phyloP scores from a whole-genome alignment of 2,113 vertebrate species.

The Oncorhynchus clarkii region DNA sequence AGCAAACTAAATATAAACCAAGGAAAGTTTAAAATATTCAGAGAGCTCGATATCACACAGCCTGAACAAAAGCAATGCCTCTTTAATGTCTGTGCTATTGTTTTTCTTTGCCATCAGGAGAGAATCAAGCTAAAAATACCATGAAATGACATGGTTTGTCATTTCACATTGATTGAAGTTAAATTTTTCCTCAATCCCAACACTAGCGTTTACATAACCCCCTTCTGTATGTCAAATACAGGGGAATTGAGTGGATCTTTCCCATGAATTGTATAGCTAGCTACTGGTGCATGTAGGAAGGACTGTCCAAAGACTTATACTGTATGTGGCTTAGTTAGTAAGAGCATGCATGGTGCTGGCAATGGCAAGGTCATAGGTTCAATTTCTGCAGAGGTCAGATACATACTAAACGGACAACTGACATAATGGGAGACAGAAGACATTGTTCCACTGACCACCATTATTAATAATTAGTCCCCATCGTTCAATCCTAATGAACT shows the following conservation, averaged over 20 bases:
- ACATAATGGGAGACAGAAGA: background rate
- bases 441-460: background rate
- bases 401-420: background rate
- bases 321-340: too few relatives aligned
- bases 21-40: slow-evolving; percentile 37
- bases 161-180: slow-evolving; percentile 33
- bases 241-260: background rate
- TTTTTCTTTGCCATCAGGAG: slow-evolving; percentile 28
- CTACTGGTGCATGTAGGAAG: background rate
- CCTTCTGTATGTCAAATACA: background rate
- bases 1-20: slow-evolving; percentile 48
- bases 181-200: slow-evolving; percentile 19
- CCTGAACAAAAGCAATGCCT: slow-evolving; percentile 30
- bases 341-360: too few relatives aligned
- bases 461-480: background rate
- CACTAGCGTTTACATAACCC: slow-evolving; percentile 24
- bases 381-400: background rate
- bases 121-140: slow-evolving; percentile 55
- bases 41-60: slow-evolving; percentile 30
- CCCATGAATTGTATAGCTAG: too few relatives aligned
- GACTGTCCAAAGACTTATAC: background rate
- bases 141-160: slow-evolving; percentile 29
- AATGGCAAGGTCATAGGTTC: too few relatives aligned
- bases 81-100: slow-evolving; percentile 16
- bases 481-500: background rate